Base-by-base conservation (phyloP, 2,797 vertebrate genomes). In the Typhlichthys eigenmanni region DNA sequence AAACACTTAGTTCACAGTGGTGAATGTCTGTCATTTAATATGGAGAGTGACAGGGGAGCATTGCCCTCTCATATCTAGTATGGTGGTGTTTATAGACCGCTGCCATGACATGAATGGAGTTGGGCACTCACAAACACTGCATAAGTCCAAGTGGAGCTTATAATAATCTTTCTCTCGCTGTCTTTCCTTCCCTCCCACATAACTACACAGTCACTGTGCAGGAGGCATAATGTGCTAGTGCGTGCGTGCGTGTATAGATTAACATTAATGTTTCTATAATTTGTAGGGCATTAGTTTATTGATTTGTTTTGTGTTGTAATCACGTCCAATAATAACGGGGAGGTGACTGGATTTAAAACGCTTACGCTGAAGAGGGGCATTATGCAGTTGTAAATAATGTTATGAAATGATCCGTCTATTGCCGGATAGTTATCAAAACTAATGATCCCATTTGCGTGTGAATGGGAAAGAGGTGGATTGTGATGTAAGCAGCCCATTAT, bases 381-480 rank as follows among this genome's bases (percentile, higher is more conserved):
- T 80, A 78, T 60, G 64, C 74, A 57, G 75, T 69, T 74, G 76
- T 65, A 82, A 84, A 65, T 78, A 58, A 69, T 79, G 66, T 74
- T 80, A 82, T 79, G 62, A 78, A 82, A 91, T 89, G 69, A 90
- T 79, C 76, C 69, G 55, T 70, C 66, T 64, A 75, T 87, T 63
- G 72, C 72, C 67, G 65, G 70, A 75, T 82, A 81, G 80, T 87
- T 88, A 88, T 87, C 72, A 80, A 79, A 89, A 88, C 88, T 88
- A 88, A 91, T 86, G 85, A 88, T 87, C 80, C 81, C 76, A 83
- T 89, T 88, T 85, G 76, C 71, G 79, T 77, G 71, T 71, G 74
- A 84, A 85, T 84, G 68, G 84, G 72, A 9, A 78, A 76, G 76
- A 72, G 72, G 76, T 66, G 74, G 85, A 79, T 84, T 79, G 78